Evolutionary conservation across 53 echinoderm and acorn worm genomes (phyloP), one percentile per base, ranked within the genome.

Genomic region (Holothuria scabra): DNA sequence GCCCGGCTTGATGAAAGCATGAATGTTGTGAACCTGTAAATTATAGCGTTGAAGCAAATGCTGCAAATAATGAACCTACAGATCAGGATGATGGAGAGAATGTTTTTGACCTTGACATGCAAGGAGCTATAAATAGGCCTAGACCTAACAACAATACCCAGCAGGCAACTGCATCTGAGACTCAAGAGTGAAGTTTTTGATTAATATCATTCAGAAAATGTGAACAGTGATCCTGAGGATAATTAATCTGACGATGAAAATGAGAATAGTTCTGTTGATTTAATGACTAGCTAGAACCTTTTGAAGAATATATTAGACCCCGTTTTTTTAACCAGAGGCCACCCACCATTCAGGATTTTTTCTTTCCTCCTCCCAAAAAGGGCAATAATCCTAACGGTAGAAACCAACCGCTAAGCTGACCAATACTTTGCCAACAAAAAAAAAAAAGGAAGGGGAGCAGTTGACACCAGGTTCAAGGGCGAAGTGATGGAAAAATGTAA

Each of bases 241-340:
- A 16, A 28, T 66, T 5, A 66, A 66, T 32, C 29, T 66, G 29
- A 66, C 66, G 29, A 66, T 28, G 29, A 26, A 16, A 65, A 65
- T 65, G 65, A 65, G 28, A 65, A 65, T 24, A 13, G 28, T 14
- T n/a, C 28, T n/a, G 23, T 65, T 28, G 35, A 68, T 68, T 68
- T 68, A 35, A 68, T 68, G 68, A 14, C 38, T 68, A 35, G 68
- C n/a, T 68, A n/a, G 34, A 34, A 14, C 35, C 14, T 12, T 68
- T 33, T 33, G 68, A 12, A 35, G 68, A 68, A 28, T 44, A 44
- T 44, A 7, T 44, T 44, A 10, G 44, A 29, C 26, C 68, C 38
- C 68, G 68, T 68, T 33, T 68, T 68, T 68, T 68, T 37, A 68
- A 34, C 68, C 68, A 35, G 68, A 68, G 38, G 68, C n/a, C n/a